Evolutionary conservation across 2,888 invertebrate genomes (phyloP), one percentile per base, ranked within the genome.

Genomic region (Cataglyphis albicans): DNA sequence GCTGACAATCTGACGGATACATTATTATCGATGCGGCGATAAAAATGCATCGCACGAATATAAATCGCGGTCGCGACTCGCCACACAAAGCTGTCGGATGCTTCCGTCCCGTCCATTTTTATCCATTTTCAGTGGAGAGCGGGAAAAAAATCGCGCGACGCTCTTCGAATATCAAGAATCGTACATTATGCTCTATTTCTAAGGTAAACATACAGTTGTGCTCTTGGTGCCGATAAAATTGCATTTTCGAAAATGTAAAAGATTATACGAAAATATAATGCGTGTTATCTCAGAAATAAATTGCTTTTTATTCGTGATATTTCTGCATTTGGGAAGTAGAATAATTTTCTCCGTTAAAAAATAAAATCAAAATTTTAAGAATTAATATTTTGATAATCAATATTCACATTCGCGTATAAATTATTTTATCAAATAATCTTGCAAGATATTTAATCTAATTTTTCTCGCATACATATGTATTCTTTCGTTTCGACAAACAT

Each of bases 11-110:
- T 78, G 72, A 83, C 65, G 72, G 65, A 72, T 65, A 65, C 83
- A 81, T 83, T 83, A 83, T 83, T 83, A 83, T 83, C 81, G 83
- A 83, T 64, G 59, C 65, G 44, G 10, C 78, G 65, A 67, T 65
- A 68, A 73, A 83, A 83, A 83, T 81, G 70, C 83, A 68, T 81
- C 32, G 52, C 64, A 29, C 70, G 48, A 82, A 61, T 72, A 65
- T 83, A 83, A 83, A 83, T 83, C 83, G 72, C 72, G 67, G 57
- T 44, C 64, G 81, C 59, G 55, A 81, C 52, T 80, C 59, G 59
- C 78, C 64, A 68, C 59, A 82, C 59, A 82, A 78, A 81, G 65
- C 64, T 64, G 72, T 41, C 63, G 48, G 81, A 41, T 70, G 68
- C 74, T 73, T 74, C 63, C 57, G 41, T 63, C 52, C 65, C 82